phyloP scores from a whole-genome alignment of 1,140 invertebrate species.

The Cydia amplana region DNA sequence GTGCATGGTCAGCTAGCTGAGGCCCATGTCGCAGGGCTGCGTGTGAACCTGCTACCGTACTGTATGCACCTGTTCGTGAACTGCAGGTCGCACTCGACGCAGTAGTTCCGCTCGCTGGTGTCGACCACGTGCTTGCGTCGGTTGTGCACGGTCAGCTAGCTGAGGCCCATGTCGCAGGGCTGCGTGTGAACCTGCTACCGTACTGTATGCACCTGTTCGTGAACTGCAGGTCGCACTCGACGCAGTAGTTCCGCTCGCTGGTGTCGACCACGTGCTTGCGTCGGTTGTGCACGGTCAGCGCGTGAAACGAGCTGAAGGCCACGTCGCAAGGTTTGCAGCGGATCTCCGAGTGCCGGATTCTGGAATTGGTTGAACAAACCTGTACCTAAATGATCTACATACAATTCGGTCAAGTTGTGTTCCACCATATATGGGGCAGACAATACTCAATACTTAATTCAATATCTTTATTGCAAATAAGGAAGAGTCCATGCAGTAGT shows the following conservation, averaged over 20 bases:
- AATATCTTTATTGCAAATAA: no score
- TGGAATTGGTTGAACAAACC: no score
- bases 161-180: no score
- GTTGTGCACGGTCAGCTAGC: conserved; percentile 29
- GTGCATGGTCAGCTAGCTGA: neutral
- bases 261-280: conserved; percentile 32
- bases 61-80: conserved; percentile 32
- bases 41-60: no score
- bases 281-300: conserved; percentile 28
- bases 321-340: neutral
- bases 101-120: conserved; percentile 41
- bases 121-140: conserved; percentile 34
- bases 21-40: no score
- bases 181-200: neutral
- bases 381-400: no score
- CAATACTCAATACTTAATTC: no score
- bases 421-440: no score
- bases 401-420: no score
- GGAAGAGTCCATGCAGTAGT: no score
- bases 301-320: conserved; percentile 20
- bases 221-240: conserved; percentile 46
- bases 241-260: conserved; percentile 43
- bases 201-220: neutral
- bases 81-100: conserved; percentile 46
- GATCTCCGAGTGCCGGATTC: neutral